These are phyloP conservation scores for Scomber japonicus DNA, from an alignment of 2,113 vertebrate species.

Conservation along the genomic window DNA sequence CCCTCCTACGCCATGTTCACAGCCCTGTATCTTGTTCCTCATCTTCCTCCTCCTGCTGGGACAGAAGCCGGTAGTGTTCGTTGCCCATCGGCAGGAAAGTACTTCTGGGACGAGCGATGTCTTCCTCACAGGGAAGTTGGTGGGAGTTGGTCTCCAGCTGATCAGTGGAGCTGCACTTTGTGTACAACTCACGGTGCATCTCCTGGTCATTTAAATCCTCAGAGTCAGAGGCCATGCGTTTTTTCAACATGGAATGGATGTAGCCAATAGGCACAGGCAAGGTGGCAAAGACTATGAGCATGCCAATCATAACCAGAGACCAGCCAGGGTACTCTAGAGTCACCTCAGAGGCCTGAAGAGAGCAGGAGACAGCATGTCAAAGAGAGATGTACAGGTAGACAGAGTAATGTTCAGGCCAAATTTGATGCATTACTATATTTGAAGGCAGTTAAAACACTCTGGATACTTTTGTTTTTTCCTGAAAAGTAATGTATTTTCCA, in stretches of 20 bases:
- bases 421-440: too few relatives aligned
- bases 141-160: conserved; percentile 61
- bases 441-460: too few relatives aligned
- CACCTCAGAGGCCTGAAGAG: conserved; percentile 89
- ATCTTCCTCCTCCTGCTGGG: conserved; percentile 83
- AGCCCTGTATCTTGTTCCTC: conserved; percentile 81
- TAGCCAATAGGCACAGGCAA: conserved; percentile 92
- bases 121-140: conserved; percentile 48
- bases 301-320: conserved; percentile 91
- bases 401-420: background rate
- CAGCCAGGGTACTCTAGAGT: conserved; percentile 93
- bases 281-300: conserved; percentile 89
- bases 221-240: conserved; percentile 54
- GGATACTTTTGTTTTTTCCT: too few relatives aligned
- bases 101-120: conserved; percentile 41
- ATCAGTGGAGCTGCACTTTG: conserved; percentile 80
- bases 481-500: too few relatives aligned
- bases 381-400: background rate
- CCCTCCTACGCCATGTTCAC: conserved; percentile 50
- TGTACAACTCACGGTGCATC: conserved; percentile 86
- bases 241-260: conserved; percentile 85
- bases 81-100: conserved; percentile 70
- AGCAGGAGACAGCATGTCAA: background rate
- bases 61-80: conserved; percentile 81
- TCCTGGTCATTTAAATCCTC: conserved; percentile 82